Conservation (phyloP, 92 coral and sea anemone species). For the Isaurus tuberculatus region DNA sequence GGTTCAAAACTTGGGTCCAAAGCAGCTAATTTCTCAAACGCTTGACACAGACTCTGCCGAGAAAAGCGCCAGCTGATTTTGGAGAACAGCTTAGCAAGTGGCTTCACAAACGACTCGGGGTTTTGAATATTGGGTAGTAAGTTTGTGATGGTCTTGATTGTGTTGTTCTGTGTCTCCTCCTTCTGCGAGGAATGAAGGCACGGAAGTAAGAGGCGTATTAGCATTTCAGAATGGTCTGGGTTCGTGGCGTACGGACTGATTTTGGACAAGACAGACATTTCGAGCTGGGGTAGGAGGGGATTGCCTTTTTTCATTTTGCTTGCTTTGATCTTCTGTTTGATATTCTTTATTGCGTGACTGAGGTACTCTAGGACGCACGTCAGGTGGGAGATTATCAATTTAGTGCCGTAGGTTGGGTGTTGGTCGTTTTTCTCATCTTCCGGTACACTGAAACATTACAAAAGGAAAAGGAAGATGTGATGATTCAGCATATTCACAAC, state of each 20-base stretch:
- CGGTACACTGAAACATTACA: conserved; percentile 28
- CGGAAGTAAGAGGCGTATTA: conserved; percentile 76
- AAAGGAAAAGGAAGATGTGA: not conserved
- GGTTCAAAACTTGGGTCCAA: conserved; percentile 65
- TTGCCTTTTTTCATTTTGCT: conserved; percentile 61
- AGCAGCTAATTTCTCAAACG: conserved; percentile 70
- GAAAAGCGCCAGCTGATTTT: conserved; percentile 79
- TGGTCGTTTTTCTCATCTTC: conserved; percentile 4
- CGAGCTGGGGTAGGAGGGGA: conserved; percentile 79
- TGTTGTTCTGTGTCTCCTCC: conserved; percentile 80
- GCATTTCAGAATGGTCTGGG: conserved; percentile 73
- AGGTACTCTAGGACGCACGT: conserved; percentile 74
- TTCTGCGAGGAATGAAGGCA: conserved; percentile 69
- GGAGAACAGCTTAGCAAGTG: conserved; percentile 81
- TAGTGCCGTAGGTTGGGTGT: conserved; percentile 61
- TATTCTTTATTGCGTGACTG: conserved; percentile 71
- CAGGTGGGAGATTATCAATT: conserved; percentile 78
- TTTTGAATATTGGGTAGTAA: conserved; percentile 72
- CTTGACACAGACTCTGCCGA: conserved; percentile 80
- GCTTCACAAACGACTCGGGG: conserved; percentile 66
- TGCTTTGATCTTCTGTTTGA: conserved; percentile 58
- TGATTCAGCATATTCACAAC: no score
- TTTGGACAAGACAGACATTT: conserved; percentile 89
- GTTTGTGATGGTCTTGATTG: conserved; percentile 70
- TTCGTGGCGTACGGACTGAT: conserved; percentile 87